phyloP scores from a whole-genome alignment of 2,888 invertebrate genomes.

The Flabesymbios commensalis region DNA sequence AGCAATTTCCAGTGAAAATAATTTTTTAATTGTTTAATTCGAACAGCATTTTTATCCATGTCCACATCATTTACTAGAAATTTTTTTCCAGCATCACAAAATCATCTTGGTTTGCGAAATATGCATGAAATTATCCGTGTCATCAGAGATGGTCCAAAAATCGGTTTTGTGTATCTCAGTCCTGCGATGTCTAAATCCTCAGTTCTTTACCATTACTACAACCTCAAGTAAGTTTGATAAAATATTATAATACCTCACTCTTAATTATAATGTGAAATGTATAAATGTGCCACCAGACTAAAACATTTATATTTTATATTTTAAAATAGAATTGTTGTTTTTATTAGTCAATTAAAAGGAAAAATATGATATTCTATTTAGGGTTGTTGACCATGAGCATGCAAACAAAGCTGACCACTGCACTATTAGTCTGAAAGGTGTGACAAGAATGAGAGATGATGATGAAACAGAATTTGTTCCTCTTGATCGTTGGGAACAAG shows the following conservation, averaged over 20 bases:
- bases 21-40: no score
- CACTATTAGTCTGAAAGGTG: conserved; percentile 81
- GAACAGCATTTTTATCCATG: no score
- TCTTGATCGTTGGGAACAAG: conserved; percentile 78
- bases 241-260: not conserved
- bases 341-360: not conserved
- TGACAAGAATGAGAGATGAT: conserved; percentile 69
- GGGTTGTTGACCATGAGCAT: conserved; percentile 75
- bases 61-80: no score
- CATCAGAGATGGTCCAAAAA: conserved; percentile 34
- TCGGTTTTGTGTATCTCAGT: conserved; percentile 74
- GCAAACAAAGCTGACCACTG: conserved; percentile 75
- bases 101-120: conserved; percentile 10
- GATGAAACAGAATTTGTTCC: conserved; percentile 80
- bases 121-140: conserved; percentile 5
- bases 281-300: not conserved
- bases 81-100: no score
- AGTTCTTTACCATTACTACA: conserved; percentile 61
- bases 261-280: not conserved
- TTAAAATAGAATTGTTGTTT: not conserved
- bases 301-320: not conserved
- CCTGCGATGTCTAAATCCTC: conserved; percentile 61
- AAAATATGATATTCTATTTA: no score
- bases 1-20: no score
- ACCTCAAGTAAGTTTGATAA: conserved; percentile 53